These are phyloP conservation scores for Puma concolor DNA, from an alignment of 2,113 vertebrate genomes.

Conservation along the genomic window DNA sequence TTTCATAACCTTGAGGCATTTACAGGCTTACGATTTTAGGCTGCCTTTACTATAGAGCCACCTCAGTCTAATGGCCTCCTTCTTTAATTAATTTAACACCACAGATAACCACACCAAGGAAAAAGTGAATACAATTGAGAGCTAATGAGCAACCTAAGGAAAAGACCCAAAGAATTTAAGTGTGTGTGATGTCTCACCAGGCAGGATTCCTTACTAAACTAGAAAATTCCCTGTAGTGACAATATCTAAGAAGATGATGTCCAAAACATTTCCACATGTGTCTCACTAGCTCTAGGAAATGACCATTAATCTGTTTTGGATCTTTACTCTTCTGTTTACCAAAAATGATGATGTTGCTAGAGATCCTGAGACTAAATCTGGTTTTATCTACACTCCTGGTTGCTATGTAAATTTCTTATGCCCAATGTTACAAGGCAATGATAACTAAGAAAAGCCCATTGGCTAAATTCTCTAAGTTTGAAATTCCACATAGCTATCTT, in stretches of 20 bases:
- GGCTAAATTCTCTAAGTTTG: neutral
- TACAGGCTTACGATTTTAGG: neutral
- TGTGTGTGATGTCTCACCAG: neutral
- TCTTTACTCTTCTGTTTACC: neutral
- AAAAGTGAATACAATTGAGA: neutral
- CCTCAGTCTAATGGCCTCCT: neutral
- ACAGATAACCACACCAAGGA: neutral
- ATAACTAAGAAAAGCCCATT: neutral
- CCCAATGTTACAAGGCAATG: neutral
- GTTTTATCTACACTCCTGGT: neutral
- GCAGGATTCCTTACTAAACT: neutral
- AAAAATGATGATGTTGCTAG: neutral
- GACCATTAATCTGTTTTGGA: neutral
- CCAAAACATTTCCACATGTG: neutral
- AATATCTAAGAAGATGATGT: neutral
- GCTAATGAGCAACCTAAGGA: neutral
- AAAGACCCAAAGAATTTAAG: neutral
- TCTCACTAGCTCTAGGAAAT: neutral
- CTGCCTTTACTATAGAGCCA: neutral
- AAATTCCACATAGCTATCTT: neutral
- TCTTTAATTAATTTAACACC: neutral
- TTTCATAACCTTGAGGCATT: neutral
- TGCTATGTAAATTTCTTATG: neutral
- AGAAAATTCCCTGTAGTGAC: neutral
- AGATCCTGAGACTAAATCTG: neutral